Base-by-base conservation (phyloP, 1,140 invertebrate genomes). In the Magallana gigas region DNA sequence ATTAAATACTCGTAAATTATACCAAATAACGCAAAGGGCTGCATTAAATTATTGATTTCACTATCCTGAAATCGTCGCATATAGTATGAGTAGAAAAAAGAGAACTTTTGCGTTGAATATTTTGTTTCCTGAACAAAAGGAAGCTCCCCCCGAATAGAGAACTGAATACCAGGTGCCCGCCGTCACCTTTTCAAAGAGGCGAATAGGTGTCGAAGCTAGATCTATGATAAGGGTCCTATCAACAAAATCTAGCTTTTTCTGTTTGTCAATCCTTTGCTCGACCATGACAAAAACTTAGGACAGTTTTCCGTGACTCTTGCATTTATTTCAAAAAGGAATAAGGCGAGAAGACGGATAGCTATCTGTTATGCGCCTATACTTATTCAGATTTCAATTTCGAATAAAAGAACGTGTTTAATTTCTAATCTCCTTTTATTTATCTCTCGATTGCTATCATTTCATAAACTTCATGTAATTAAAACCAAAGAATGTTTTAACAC, bases 201-300 rank as follows among this genome's bases (percentile, higher is more conserved):
- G 68, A 76, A 85, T 60, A 83, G 86, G 86, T 87, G 86, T 87
- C 83, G 86, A 87, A 83, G 64, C 57, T 9, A 87, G 86, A 87
- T 87, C 36, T 57, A 14, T 58, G 86, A 87, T 87, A 87, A 84
- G 12, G 56, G 3, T 57, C 81, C 18, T 83, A 83, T 83, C 81
- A 56, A 14, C 14, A 58, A 83, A n/a, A 83, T 57, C 68, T 76
- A 76, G 68, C 68, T 76, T 76, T 76, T 76, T 76, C 68, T 76
- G 23, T 76, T 76, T 76, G 68, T 76, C 23, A 76, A 76, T 29
- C 68, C 23, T 29, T 18, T 76, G 68, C 68, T 29, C 68, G 36
- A 29, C 68, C 68, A 76, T 76, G 68, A 76, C 68, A 76, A 76
- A 76, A 76, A 76, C 9, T 76, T 29, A 76, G 68, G 68, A 76